A percentile compares a stretch with the other conserved stretches of the same genome.
Conservation (phyloP, 2,797 vertebrate species). For the Euthynnus affinis region DNA sequence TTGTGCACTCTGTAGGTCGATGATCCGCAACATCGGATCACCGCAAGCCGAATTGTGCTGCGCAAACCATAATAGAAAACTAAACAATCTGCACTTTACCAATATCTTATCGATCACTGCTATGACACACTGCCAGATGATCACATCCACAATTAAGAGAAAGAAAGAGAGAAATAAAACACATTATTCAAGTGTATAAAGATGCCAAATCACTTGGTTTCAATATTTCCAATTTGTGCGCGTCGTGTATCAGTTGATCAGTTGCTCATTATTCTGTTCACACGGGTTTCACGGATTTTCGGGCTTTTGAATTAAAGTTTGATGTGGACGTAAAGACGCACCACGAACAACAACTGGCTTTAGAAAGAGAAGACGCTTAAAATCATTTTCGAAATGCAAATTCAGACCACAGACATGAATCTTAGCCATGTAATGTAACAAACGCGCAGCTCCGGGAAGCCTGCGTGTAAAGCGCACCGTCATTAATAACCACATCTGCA, state of each 20-base stretch:
- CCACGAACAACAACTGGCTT: background rate
- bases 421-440: background rate
- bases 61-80: background rate
- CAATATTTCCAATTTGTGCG: background rate
- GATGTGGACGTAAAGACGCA: background rate
- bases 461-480: background rate
- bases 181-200: background rate
- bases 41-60: background rate
- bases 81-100: conserved; percentile 6
- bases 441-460: background rate
- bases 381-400: background rate
- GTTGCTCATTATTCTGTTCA: background rate
- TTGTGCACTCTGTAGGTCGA: background rate
- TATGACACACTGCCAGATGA: background rate
- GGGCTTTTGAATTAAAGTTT: conserved; percentile 41
- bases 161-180: background rate
- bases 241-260: background rate
- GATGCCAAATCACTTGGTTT: background rate
- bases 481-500: background rate
- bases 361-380: accelerated
- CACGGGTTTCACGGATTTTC: background rate
- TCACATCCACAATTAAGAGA: conserved; percentile 16
- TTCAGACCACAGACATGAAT: background rate
- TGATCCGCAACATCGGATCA: background rate
- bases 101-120: background rate